phyloP scores from a whole-genome alignment of 2,113 vertebrate genomes.

The Tylochromis polylepis region DNA sequence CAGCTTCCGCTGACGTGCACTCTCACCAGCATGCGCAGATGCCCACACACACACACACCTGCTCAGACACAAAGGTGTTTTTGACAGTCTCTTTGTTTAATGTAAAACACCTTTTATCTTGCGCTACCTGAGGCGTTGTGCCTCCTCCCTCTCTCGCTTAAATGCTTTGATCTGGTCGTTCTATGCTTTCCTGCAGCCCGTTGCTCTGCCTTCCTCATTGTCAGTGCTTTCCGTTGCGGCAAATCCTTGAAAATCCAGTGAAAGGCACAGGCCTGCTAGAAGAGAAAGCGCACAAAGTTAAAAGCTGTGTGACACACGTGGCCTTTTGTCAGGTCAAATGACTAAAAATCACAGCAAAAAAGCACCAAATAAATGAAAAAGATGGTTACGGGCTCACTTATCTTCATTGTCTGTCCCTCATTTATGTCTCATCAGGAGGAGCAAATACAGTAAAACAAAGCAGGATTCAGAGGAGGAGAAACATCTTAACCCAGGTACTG shows the following conservation, averaged over 20 bases:
- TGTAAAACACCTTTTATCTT: conserved; percentile 71
- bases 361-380: not conserved
- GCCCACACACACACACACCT: conserved; percentile 42
- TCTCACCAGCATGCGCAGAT: not conserved
- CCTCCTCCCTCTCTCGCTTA: conserved; percentile 29
- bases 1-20: conserved; percentile 15
- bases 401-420: not conserved
- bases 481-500: conserved; percentile 93
- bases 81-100: conserved; percentile 71
- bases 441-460: conserved; percentile 96
- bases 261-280: not conserved
- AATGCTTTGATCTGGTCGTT: conserved; percentile 63
- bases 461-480: conserved; percentile 98
- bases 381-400: not conserved
- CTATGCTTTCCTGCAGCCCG: conserved; percentile 27
- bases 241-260: conserved; percentile 4
- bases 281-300: not conserved
- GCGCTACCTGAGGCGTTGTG: conserved; percentile 48
- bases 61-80: conserved; percentile 59
- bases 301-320: not conserved
- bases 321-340: not conserved
- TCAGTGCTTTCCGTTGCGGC: conserved; percentile 21
- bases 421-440: conserved; percentile 76
- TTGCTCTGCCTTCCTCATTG: conserved; percentile 53
- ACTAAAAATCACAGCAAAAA: not conserved